Base-by-base conservation (phyloP, 2,113 vertebrate species). In the Tautogolabrus adspersus region DNA sequence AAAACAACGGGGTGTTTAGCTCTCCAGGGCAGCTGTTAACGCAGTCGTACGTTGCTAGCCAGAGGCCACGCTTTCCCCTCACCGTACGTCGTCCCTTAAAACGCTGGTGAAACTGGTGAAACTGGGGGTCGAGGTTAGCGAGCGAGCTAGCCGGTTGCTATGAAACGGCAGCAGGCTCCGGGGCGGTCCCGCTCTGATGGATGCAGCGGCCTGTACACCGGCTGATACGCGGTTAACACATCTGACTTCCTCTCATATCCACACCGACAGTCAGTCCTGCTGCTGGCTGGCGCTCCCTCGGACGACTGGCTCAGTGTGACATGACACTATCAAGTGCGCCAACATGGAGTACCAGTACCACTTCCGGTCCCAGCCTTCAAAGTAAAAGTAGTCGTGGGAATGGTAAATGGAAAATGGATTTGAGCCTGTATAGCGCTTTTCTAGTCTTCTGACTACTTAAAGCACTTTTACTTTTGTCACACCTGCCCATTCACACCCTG, bases 11-110 rank as follows among this genome's bases (percentile, higher is more conserved):
- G 21, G 66, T 76, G 71, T 75, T 68, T 22, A 19, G 77, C 51
- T 91, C 86, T 77, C 83, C 88, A 69, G 77, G 65, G 73, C 85
- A 88, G 85, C 62, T 30, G 52, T 19, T 37, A 70, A 81, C 26
- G 75, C 51, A 78, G 62, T 79, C 51, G 91, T 83, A 81, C 71
- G 44, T 46, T 34, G 12, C 13, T 81, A 79, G 83, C 86, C 84
- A 57, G 88, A 92, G 93, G 91, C 91, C 91, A 91, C 87, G 82
- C 84, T 85, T 71, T 74, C 72, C 74, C 77, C 85, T 37, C 30
- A 34, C 30, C 30, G 26, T 26, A 26, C 26, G 30, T 34, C 30
- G 30, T 34, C 70, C 34, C 42, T 57, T 40, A 42, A 52, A 51
- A 54, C 12, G 42, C 57, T 10, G 77, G 69, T 56, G 34, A 44